A percentile compares a stretch with the other conserved stretches of the same genome.
phyloP scores from a whole-genome alignment of 2,113 vertebrate genomes.

The Phalacrocorax brasilianus region DNA sequence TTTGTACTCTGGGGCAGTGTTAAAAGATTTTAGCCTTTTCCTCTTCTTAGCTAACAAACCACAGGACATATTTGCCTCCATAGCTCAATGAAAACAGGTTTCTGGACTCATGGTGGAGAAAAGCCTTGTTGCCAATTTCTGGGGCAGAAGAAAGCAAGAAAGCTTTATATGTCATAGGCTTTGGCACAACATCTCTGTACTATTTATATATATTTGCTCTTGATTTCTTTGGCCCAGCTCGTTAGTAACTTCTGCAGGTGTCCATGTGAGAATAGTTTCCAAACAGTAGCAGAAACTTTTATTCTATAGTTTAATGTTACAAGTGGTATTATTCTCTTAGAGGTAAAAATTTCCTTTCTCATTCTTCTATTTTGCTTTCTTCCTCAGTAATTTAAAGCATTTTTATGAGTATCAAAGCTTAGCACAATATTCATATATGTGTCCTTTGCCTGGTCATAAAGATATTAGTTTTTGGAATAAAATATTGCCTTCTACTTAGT shows the following conservation, averaged over 20 bases:
- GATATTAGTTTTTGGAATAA: neutral
- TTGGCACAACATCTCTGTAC: neutral
- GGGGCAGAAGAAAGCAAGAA: neutral
- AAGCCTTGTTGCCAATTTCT: neutral
- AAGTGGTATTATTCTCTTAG: neutral
- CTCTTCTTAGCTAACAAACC: neutral
- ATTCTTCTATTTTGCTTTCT: neutral
- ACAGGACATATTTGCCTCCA: neutral
- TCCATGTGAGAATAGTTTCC: neutral
- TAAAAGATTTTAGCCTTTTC: neutral
- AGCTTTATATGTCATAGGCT: neutral
- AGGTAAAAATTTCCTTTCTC: neutral
- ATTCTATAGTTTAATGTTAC: neutral
- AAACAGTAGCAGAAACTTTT: neutral
- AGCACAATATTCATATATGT: neutral
- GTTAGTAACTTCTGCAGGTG: neutral
- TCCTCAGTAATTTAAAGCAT: neutral
- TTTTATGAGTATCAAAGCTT: neutral
- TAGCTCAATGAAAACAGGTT: neutral
- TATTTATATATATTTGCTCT: neutral
- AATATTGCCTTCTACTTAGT: neutral
- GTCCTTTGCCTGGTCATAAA: neutral
- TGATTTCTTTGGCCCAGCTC: neutral
- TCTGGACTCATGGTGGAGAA: neutral
- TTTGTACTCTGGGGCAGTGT: accelerated